Base-by-base conservation (phyloP, 2,888 invertebrate species). In the Tuta absoluta region DNA sequence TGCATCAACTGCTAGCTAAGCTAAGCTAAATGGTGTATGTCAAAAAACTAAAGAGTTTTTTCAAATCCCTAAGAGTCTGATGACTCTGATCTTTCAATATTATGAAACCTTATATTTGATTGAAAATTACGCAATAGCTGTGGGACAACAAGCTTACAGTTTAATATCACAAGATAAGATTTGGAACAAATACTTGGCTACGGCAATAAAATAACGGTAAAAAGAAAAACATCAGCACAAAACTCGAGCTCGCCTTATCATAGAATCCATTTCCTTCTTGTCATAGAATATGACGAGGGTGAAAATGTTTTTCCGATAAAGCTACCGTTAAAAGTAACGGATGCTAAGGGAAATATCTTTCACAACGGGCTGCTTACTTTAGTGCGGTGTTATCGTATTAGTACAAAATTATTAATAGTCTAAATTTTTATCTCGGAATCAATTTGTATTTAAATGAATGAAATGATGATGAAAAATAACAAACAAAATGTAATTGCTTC, bases 231-330 rank as follows among this genome's bases (percentile, higher is more conserved):
- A 51, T 23, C 21, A 19, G 21, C 12, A 23, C 19, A 21, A 21
- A 21, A 21, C 19, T 51, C 23, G 12, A 19, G 17, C 21, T 21
- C 12, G 21, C 19, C 19, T 48, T 51, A 51, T 21, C 23, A 23
- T 11, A 12, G 51, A 51, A 51, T 51, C 23, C 19, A 19, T 24
- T 41, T 48, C 23, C 51, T 51, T 21, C 21, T n/a, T 3, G 41
- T 41, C 11, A 51, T 51, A 21, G 51, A 51, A 51, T 21, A 23
- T 51, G 51, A 51, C 12, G 51, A 51, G 51, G 51, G 51, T 23
- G 21, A 21, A 51, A 51, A 51, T 51, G 51, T 51, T 11, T 51
- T 51, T 51, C 51, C 51, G 51, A 51, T 51, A 51, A 51, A 51
- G 21, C 23, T 23, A 19, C 23, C 21, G 21, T 51, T 12, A 51